Conservation (phyloP, 2,113 vertebrate genomes). For the Talpa occidentalis region DNA sequence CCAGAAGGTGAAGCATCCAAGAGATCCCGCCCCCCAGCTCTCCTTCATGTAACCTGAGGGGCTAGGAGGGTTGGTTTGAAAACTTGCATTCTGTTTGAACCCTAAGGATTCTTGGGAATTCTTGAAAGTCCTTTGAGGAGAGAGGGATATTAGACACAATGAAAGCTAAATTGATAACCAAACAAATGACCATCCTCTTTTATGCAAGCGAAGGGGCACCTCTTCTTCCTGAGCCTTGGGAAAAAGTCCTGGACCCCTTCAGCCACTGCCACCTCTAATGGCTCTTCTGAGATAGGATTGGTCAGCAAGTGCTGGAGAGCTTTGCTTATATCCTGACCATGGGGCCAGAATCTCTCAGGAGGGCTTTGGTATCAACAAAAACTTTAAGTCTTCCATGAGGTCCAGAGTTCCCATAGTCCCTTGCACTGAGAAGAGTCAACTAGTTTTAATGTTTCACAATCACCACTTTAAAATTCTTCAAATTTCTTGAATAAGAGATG, state of each 20-base stretch:
- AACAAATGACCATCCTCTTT: not conserved
- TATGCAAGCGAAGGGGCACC: not conserved
- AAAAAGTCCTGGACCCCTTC: not conserved
- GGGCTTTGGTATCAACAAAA: not conserved
- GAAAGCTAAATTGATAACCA: not conserved
- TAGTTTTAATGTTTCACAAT: not conserved
- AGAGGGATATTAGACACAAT: slow-evolving; percentile 12
- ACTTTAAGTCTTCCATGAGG: not conserved
- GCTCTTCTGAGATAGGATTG: not conserved
- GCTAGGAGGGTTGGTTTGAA: not conserved
- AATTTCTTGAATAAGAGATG: not conserved
- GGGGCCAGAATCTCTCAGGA: not conserved
- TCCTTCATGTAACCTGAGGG: slow-evolving; percentile 7
- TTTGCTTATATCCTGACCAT: not conserved
- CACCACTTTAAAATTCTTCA: not conserved
- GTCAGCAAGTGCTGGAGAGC: not conserved
- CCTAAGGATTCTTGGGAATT: not conserved
- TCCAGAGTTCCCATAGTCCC: not conserved
- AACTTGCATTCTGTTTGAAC: slow-evolving; percentile 37
- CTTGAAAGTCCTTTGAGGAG: slow-evolving; percentile 26
- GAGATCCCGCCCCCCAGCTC: not conserved
- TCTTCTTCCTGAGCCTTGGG: not conserved
- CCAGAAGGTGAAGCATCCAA: not conserved
- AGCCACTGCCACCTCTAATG: not conserved
- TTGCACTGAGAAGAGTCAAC: not conserved